Evolutionary conservation across 1,140 invertebrate genomes (phyloP), one percentile per base, ranked within the genome.

Genomic region (Papilio aristodemus): DNA sequence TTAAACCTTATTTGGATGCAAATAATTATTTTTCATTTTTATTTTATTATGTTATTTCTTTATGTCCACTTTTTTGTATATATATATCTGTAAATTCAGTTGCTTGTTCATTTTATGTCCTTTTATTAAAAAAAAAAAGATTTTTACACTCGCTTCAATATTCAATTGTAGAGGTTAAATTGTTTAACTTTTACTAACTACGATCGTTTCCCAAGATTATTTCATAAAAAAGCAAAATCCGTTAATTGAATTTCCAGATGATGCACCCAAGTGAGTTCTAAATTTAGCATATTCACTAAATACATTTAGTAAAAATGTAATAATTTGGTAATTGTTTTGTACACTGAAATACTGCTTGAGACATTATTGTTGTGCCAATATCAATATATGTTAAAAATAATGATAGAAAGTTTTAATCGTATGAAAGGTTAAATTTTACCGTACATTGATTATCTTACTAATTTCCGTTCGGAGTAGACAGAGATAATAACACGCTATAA

Each of bases 131-230:
- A 19, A 46, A 46, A 43, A 46, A 9, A 46, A 46, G 43, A 19
- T 9, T 41, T 41, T 19, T 19, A 22, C 43, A 46, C 43, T 46
- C 43, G 10, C 46, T 54, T 54, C 46, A 25, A 17, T 54, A 54
- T 54, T 54, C 19, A 54, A 54, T 54, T 54, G 46, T 14, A 54
- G 22, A 54, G 46, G 46, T 54, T 54, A 54, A 54, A 54, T 54
- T 54, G 19, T 54, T 54, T 54, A 54, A 54, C 46, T 22, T 54
- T 9, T 54, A 54, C 22, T 54, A 54, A 54, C 46, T 19, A 19
- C 10, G 1, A 54, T 54, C 46, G 10, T 11, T 22, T 54, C 3
- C 19, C 19, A 54, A 19, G 17, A 10, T 50, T 19, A 19, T 50
- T 50, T 50, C 17, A 22, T 22, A 11, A 22, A 50, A 25, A 50